Percentiles rank a stretch among this genome's conserved stretches.
Conservation (phyloP, 2,888 invertebrate genomes). For the Drosophila affinis region DNA sequence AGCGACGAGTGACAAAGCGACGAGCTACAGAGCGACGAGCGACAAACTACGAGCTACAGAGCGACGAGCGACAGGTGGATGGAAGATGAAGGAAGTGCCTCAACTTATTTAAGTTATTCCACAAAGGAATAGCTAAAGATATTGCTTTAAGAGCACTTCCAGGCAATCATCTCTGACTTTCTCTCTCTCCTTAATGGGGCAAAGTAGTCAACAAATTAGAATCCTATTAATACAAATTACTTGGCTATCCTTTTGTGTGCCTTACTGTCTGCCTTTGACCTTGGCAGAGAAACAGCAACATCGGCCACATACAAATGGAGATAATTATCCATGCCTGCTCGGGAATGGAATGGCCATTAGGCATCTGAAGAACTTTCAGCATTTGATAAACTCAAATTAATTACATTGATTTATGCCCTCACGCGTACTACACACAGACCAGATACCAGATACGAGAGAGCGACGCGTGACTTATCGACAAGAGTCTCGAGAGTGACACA, state of each 20-base stretch:
- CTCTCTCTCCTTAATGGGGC: conserved; percentile 19
- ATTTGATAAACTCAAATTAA: conserved; percentile 74
- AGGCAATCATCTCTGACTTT: neutral
- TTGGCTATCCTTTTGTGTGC: conserved; percentile 5
- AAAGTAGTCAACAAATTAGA: conserved; percentile 51
- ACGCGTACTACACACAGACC: conserved; percentile 40
- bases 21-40: neutral
- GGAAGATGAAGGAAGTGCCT: conserved; percentile 10
- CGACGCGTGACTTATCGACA: conserved; percentile 63
- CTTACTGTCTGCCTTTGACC: conserved; percentile 5
- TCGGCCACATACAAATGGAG: conserved; percentile 52
- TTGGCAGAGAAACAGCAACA: conserved; percentile 36
- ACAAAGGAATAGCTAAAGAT: neutral
- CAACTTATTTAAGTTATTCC: conserved; percentile 13
- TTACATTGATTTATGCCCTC: conserved; percentile 76
- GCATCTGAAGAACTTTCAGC: conserved; percentile 28
- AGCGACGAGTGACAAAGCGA: conserved; percentile 10
- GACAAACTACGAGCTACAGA: conserved; percentile 7
- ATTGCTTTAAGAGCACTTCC: conserved; percentile 12
- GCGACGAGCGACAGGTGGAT: conserved; percentile 26
- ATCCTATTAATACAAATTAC: conserved; percentile 61
- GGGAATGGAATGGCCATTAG: conserved; percentile 67
- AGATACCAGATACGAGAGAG: neutral
- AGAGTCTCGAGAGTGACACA: conserved; percentile 52
- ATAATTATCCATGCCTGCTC: conserved; percentile 56